Evolutionary conservation across 1,140 invertebrate genomes (phyloP).

Genomic region (Drosophila leontia): DNA sequence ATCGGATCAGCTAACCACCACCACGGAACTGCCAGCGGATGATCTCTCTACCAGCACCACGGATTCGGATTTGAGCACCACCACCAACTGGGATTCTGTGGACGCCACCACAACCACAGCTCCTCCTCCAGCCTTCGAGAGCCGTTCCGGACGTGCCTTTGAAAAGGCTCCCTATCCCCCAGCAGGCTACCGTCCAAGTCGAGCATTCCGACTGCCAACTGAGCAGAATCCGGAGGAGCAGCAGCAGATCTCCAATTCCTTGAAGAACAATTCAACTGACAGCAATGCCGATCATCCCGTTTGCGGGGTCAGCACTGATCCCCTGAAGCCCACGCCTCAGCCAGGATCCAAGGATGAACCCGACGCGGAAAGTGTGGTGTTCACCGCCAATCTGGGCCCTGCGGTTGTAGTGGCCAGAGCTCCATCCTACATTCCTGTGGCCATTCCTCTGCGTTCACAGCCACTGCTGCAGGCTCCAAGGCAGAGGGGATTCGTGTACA

Average conservation of each 20-base stretch:
- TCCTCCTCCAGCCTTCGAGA: slow-evolving; percentile 20
- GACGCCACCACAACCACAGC: slow-evolving; percentile 48
- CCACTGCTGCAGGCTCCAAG: slow-evolving; percentile 41
- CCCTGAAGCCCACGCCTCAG: slow-evolving; percentile 72
- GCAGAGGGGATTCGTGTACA: slow-evolving; percentile 51
- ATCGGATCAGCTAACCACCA: slow-evolving; percentile 39
- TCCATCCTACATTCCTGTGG: slow-evolving; percentile 54
- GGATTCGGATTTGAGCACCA: slow-evolving; percentile 61
- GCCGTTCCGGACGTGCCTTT: slow-evolving; percentile 43
- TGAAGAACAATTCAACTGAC: slow-evolving; percentile 1
- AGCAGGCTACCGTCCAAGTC: slow-evolving; percentile 72
- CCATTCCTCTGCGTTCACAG: slow-evolving; percentile 68
- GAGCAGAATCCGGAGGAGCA: slow-evolving; percentile 44
- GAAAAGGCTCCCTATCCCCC: slow-evolving; percentile 69
- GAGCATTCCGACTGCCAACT: slow-evolving; percentile 69
- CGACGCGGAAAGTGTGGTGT: slow-evolving; percentile 69
- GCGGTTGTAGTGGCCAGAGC: slow-evolving; percentile 58
- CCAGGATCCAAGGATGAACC: slow-evolving; percentile 69
- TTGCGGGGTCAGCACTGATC: slow-evolving; percentile 77
- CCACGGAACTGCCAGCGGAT: slow-evolving; percentile 55
- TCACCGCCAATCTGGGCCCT: slow-evolving; percentile 67
- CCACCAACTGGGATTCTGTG: slow-evolving; percentile 33
- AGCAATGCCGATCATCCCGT: slow-evolving; percentile 69
- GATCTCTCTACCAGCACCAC: slow-evolving; percentile 57
- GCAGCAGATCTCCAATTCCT: slow-evolving; percentile 12